Evolutionary conservation across 2,888 invertebrate species (phyloP).

Genomic region (Pandemis heparana): DNA sequence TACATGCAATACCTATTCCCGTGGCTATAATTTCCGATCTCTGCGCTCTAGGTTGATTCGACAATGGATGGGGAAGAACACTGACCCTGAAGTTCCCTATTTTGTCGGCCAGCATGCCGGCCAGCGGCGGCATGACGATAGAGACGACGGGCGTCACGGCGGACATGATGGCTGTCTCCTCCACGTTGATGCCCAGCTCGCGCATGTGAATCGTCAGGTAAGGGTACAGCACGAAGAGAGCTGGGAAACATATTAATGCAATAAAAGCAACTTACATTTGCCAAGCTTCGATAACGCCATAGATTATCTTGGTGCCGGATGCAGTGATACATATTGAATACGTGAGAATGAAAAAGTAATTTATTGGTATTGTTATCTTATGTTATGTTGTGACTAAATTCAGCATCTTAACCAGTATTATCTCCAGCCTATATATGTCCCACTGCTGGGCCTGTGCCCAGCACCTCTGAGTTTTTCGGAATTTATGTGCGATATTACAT

Average conservation of each 20-base stretch:
- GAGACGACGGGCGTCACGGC: conserved; percentile 91
- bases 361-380: no score
- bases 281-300: background rate
- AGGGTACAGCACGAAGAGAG: conserved; percentile 91
- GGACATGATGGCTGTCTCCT: conserved; percentile 93
- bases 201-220: conserved; percentile 93
- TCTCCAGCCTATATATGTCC: no score
- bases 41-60: background rate
- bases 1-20: background rate
- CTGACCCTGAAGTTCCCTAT: conserved; percentile 92
- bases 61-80: conserved; percentile 17
- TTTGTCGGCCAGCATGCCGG: conserved; percentile 91
- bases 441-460: no score
- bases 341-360: no score
- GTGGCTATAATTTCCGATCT: background rate
- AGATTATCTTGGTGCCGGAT: background rate
- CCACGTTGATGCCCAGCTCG: conserved; percentile 91
- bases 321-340: no score
- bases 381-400: no score
- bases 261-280: background rate
- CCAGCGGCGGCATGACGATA: conserved; percentile 91
- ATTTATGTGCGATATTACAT: no score
- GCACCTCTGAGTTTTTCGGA: no score
- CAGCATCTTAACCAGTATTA: no score
- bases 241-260: conserved; percentile 68